Conservation (phyloP, 2,113 vertebrate species). For the Urocitellus parryii region DNA sequence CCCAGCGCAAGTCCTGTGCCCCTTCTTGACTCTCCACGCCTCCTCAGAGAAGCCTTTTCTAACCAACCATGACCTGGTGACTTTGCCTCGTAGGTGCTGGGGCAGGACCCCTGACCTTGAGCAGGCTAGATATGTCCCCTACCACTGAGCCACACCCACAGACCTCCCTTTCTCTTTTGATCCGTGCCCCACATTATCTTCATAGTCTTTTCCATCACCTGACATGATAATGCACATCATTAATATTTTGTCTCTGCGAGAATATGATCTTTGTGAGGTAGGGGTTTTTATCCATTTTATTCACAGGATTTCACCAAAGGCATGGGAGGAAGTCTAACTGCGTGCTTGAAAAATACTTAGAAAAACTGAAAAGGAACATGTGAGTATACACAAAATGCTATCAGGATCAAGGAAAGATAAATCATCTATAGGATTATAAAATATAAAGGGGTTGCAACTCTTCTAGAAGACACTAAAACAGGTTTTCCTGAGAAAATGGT, state of each 20-base stretch:
- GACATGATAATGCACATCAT: accelerated
- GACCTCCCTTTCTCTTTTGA: too few relatives aligned
- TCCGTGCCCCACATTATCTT: background rate
- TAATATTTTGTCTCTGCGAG: background rate
- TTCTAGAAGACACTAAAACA: background rate
- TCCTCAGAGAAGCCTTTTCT: background rate
- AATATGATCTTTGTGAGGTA: background rate
- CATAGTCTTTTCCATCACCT: background rate
- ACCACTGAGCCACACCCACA: too few relatives aligned
- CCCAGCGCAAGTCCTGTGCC: too few relatives aligned
- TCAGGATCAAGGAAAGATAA: background rate
- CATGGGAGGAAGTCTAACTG: background rate
- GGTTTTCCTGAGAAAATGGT: background rate
- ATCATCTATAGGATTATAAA: background rate
- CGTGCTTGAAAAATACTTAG: background rate
- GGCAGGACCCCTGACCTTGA: too few relatives aligned
- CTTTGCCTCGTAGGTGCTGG: too few relatives aligned
- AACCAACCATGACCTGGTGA: too few relatives aligned
- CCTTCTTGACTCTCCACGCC: too few relatives aligned
- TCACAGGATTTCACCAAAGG: background rate
- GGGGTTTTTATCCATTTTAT: background rate
- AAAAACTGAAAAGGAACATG: background rate
- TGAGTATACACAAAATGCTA: background rate
- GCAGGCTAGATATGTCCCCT: too few relatives aligned
- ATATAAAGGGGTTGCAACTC: background rate